Evolutionary conservation across 2,113 vertebrate species (phyloP).

Genomic region (Tympanuchus pallidicinctus): DNA sequence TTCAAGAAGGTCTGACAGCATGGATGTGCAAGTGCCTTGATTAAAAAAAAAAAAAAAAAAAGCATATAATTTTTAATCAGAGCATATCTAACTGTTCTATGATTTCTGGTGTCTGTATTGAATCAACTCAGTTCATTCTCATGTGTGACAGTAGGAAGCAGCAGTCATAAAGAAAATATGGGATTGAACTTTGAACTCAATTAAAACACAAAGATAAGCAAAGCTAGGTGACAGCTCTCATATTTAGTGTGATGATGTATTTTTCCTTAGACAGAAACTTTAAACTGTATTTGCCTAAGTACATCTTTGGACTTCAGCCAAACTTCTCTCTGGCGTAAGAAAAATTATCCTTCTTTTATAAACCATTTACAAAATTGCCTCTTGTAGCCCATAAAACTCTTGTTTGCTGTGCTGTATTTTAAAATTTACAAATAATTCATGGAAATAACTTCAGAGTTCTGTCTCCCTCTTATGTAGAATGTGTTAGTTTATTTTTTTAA

Average conservation of each 20-base stretch:
- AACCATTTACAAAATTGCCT: background rate
- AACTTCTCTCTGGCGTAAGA: background rate
- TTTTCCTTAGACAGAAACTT: background rate
- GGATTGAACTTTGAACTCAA: background rate
- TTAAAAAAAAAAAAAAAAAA: slow-evolving; percentile 1
- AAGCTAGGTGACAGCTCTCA: background rate
- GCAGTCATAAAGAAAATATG: background rate
- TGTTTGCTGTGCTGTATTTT: background rate
- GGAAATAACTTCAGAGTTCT: background rate
- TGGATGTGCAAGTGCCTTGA: background rate
- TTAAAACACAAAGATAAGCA: background rate
- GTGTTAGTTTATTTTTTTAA: background rate
- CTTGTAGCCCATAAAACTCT: background rate
- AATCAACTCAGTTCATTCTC: background rate
- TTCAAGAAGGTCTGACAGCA: background rate
- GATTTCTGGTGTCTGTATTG: background rate
- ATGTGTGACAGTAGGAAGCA: background rate
- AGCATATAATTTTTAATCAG: background rate
- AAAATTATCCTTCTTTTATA: background rate
- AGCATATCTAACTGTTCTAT: background rate
- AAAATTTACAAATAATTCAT: background rate
- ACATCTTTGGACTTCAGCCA: background rate
- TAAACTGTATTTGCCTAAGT: background rate
- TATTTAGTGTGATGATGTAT: background rate
- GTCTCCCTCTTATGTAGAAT: background rate